These are phyloP conservation scores for Pantherophis vulpinus DNA, from an alignment of 2,797 vertebrate genomes.

Conservation along the genomic window DNA sequence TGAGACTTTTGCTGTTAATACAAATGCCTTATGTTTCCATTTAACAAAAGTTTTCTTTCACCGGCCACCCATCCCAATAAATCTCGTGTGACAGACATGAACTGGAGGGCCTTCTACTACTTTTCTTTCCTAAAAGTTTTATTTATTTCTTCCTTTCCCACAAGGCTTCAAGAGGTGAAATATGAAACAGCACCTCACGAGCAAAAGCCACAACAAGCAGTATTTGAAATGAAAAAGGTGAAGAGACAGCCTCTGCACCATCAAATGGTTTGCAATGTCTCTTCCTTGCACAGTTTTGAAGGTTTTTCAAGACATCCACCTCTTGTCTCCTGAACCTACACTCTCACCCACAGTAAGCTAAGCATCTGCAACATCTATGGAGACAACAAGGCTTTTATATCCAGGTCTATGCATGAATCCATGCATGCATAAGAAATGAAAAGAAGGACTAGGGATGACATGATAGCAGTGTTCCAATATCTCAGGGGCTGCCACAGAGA, in stretches of 20 bases:
- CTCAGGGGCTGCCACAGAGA: too few species aligned
- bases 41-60: not conserved
- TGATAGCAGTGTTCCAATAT: too few species aligned
- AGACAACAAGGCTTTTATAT: not conserved
- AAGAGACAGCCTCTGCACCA: not conserved
- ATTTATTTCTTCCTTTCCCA: not conserved
- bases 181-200: not conserved
- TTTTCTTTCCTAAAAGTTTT: not conserved
- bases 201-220: not conserved
- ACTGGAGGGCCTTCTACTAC: not conserved
- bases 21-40: not conserved
- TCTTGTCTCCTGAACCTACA: not conserved
- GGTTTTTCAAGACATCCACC: not conserved
- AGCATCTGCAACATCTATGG: not conserved
- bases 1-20: not conserved
- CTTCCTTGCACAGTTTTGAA: not conserved
- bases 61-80: not conserved
- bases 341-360: not conserved
- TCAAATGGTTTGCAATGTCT: not conserved
- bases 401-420: not conserved
- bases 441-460: too few species aligned
- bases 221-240: not conserved
- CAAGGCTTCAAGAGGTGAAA: not conserved
- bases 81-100: not conserved
- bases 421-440: not conserved